A percentile compares a stretch with the other conserved stretches of the same genome.
phyloP scores from a whole-genome alignment of 2,113 vertebrate species.

The Aphyosemion australe region DNA sequence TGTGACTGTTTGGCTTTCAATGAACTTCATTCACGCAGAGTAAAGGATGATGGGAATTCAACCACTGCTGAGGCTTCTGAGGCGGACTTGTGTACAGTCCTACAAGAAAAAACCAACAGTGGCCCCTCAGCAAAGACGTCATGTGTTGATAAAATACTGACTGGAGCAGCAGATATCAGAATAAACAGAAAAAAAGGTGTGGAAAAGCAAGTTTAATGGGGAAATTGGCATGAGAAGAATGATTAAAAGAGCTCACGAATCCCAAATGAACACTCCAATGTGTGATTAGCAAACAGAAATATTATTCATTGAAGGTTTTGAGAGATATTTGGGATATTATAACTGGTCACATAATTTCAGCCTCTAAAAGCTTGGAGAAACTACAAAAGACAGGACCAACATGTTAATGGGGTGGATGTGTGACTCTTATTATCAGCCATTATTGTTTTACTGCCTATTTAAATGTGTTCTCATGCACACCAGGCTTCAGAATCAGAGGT shows the following conservation, averaged over 20 bases:
- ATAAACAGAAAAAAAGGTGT: not conserved
- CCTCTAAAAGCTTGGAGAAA: no score
- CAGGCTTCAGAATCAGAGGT: not conserved
- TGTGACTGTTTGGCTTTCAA: not conserved
- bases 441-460: not conserved
- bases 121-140: not conserved
- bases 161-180: not conserved
- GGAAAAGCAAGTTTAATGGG: not conserved
- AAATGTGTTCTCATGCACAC: not conserved
- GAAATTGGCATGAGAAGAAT: no score
- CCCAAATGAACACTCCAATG: no score
- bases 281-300: no score
- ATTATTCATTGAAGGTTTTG: no score
- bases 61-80: not conserved
- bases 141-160: not conserved
- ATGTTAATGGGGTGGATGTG: no score
- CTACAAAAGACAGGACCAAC: no score
- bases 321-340: no score
- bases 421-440: no score
- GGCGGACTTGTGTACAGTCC: slow-evolving; percentile 1
- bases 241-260: no score
- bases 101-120: not conserved
- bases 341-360: no score
- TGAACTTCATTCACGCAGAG: not conserved
- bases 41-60: not conserved